These are phyloP conservation scores for Ptyas mucosa DNA, from an alignment of 2,113 vertebrate species.

Conservation along the genomic window DNA sequence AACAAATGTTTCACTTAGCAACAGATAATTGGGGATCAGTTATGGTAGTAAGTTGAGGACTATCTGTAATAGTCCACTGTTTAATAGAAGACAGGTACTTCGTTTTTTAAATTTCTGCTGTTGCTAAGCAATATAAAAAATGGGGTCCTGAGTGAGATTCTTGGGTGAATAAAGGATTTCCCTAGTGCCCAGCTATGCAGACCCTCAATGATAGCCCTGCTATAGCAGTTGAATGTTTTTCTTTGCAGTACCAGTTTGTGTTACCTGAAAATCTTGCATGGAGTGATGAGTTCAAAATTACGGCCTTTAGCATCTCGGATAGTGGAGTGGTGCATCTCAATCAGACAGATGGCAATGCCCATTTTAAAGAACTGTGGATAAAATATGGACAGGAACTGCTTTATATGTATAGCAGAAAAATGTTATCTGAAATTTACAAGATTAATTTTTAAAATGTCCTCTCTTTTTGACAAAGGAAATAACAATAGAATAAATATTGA, in stretches of 20 bases:
- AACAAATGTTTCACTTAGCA: too few relatives aligned
- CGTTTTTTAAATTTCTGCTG: background rate
- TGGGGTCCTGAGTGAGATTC: background rate
- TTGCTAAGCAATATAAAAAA: background rate
- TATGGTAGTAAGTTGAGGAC: too few relatives aligned
- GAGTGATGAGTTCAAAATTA: conserved; percentile 92
- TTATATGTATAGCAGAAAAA: background rate
- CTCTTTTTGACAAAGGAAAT: background rate
- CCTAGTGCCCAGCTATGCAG: background rate
- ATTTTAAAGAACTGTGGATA: conserved; percentile 82
- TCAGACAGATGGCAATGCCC: conserved; percentile 88
- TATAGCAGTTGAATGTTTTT: background rate
- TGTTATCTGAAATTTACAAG: background rate
- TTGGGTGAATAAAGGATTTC: background rate
- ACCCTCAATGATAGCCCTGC: background rate
- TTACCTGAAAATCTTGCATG: conserved; percentile 93
- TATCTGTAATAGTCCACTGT: background rate
- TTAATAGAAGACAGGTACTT: background rate
- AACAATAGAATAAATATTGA: background rate
- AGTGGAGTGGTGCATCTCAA: conserved; percentile 86
- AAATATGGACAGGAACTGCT: background rate
- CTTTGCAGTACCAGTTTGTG: background rate
- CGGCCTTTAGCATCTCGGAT: conserved; percentile 88
- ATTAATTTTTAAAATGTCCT: background rate
- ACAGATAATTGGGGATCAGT: too few relatives aligned